These are phyloP conservation scores for Marmota flaviventris DNA, from an alignment of 2,113 vertebrate genomes.

Conservation along the genomic window DNA sequence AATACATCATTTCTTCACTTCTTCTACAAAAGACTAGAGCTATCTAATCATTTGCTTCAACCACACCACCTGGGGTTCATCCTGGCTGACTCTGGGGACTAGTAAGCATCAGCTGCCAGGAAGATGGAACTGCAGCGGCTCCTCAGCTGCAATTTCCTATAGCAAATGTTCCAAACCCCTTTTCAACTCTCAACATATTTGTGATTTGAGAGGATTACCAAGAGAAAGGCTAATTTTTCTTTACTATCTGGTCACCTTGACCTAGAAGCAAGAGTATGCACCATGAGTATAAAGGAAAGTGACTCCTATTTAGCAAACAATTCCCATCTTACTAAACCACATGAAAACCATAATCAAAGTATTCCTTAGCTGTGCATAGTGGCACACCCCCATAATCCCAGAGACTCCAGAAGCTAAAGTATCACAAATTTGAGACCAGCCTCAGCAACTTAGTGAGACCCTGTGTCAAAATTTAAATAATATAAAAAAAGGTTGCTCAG, in stretches of 20 bases:
- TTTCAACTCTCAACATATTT: background rate
- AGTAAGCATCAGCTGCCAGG: background rate
- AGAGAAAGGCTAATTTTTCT: conserved; percentile 60
- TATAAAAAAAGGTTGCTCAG: no score
- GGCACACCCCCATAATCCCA: no score
- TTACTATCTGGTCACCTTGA: conserved; percentile 14
- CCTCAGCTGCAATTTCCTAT: background rate
- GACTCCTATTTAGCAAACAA: conserved; percentile 45
- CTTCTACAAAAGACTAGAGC: background rate
- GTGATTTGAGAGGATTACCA: conserved; percentile 34
- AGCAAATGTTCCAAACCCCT: background rate
- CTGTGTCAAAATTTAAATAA: no score
- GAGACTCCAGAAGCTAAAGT: no score
- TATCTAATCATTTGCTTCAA: conserved; percentile 23
- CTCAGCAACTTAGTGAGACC: no score
- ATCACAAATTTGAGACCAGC: no score
- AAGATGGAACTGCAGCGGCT: background rate
- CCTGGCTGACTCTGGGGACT: background rate
- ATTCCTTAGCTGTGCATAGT: no score
- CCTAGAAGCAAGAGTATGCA: background rate
- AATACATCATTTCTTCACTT: conserved; percentile 42
- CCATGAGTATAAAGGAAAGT: background rate
- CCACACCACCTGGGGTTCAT: background rate
- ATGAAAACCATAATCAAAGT: conserved; percentile 44
- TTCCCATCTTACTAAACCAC: conserved; percentile 60